These are phyloP conservation scores for Sphaerodactylus townsendi DNA, from an alignment of 2,113 vertebrate species.

Conservation along the genomic window DNA sequence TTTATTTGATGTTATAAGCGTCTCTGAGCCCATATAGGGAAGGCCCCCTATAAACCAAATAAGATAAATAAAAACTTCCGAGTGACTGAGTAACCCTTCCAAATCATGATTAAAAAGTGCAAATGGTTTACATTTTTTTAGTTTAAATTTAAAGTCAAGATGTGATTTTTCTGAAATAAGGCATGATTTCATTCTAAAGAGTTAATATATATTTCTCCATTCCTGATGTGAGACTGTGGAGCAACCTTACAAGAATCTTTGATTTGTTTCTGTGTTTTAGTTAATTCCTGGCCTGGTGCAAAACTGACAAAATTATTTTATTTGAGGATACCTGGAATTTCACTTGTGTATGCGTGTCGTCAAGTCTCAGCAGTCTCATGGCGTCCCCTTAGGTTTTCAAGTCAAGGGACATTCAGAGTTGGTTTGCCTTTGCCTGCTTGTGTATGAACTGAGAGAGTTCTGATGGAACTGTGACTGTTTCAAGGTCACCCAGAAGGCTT, in stretches of 20 bases:
- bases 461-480: too few relatives aligned
- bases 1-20: too few relatives aligned
- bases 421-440: too few relatives aligned
- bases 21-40: too few relatives aligned
- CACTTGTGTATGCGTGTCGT: too few relatives aligned
- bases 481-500: too few relatives aligned
- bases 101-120: background rate
- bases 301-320: background rate
- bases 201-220: background rate
- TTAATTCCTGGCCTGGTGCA: background rate
- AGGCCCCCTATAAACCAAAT: too few relatives aligned
- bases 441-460: too few relatives aligned
- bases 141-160: background rate
- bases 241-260: background rate
- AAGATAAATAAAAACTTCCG: too few relatives aligned
- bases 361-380: too few relatives aligned
- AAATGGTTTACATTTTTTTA: background rate
- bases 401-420: too few relatives aligned
- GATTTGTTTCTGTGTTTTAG: background rate
- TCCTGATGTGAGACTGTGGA: background rate
- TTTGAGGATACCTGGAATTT: rapidly evolving
- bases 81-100: background rate
- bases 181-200: background rate
- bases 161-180: background rate
- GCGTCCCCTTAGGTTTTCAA: too few relatives aligned